Evolutionary conservation across 2,113 vertebrate genomes (phyloP).

Genomic region (Corvus moneduloides): DNA sequence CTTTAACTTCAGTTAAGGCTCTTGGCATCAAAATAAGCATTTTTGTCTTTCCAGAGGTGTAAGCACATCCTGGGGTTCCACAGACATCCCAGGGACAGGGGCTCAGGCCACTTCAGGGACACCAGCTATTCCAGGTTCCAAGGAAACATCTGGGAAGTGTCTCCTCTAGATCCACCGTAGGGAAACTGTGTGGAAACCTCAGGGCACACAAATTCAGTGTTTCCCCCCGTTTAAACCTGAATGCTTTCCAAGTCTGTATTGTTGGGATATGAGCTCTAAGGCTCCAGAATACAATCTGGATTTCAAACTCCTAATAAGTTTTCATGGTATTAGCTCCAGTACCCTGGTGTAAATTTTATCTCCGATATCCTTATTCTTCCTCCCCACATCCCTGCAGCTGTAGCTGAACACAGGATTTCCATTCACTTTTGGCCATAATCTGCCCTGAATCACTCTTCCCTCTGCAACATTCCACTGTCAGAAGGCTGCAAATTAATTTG

Average conservation of each 20-base stretch:
- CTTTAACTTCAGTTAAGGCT: neutral
- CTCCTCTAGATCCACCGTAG: neutral
- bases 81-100: too few species aligned
- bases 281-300: neutral
- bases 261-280: neutral
- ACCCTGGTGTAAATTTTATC: neutral
- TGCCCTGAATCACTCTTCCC: neutral
- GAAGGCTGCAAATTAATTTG: neutral
- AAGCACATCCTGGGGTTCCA: neutral
- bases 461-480: neutral
- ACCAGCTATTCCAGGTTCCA: neutral
- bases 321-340: neutral
- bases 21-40: neutral
- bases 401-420: neutral
- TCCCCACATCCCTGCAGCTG: neutral
- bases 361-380: neutral
- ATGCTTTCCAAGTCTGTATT: neutral
- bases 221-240: neutral
- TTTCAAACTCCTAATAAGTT: neutral
- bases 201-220: neutral
- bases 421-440: neutral
- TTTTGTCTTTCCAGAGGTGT: neutral
- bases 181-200: neutral
- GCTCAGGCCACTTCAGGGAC: neutral
- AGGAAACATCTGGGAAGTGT: neutral